These are phyloP conservation scores for Xiphophorus birchmanni DNA, from an alignment of 2,797 vertebrate species.

Conservation along the genomic window DNA sequence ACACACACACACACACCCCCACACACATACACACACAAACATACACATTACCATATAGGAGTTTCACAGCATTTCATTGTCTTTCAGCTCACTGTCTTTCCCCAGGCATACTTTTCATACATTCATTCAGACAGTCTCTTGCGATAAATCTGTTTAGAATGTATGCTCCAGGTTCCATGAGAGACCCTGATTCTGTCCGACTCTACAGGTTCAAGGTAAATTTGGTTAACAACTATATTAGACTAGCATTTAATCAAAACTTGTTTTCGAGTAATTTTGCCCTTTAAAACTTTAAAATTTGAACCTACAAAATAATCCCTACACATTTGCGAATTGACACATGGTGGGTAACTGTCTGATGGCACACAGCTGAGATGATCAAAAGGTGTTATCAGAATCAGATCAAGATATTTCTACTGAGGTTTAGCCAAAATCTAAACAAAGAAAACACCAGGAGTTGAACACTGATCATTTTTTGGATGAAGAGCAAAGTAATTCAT, in stretches of 20 bases:
- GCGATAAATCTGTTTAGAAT: too few species aligned
- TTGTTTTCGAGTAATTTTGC: background rate
- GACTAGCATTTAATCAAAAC: background rate
- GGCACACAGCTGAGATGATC: background rate
- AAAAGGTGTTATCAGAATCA: background rate
- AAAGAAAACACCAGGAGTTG: conserved; percentile 46
- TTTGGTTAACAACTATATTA: background rate
- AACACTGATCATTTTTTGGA: conserved; percentile 38
- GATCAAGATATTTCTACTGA: background rate
- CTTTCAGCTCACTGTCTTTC: too few species aligned
- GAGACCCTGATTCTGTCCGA: too few species aligned
- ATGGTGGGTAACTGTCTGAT: background rate
- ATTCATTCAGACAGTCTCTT: too few species aligned
- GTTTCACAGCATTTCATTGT: too few species aligned
- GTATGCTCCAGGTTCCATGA: too few species aligned
- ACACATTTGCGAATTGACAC: background rate
- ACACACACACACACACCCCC: too few species aligned
- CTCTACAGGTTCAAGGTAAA: background rate
- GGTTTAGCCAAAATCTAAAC: conserved; percentile 6
- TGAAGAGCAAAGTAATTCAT: conserved; percentile 32
- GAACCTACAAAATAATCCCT: background rate
- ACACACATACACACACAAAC: too few species aligned
- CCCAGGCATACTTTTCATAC: too few species aligned
- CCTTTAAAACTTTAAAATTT: background rate
- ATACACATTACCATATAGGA: too few species aligned